Conservation (phyloP, 2,113 vertebrate species). For the Osmerus eperlanus region DNA sequence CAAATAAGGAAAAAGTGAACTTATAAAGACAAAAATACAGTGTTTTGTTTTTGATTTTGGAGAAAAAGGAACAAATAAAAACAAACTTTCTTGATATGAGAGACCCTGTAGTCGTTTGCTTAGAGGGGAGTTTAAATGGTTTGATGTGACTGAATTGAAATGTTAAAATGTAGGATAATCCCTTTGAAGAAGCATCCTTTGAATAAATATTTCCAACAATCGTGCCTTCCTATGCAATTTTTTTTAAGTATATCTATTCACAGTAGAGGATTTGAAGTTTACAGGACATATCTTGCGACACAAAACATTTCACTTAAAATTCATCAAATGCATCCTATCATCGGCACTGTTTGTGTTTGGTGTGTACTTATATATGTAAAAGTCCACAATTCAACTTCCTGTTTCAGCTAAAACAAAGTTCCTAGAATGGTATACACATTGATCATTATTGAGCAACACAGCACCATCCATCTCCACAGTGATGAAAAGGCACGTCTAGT, state of each 20-base stretch:
- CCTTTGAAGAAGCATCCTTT: slow-evolving; percentile 33
- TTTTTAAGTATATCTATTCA: slow-evolving; percentile 25
- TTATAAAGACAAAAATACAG: too few species aligned
- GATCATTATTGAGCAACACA: too few species aligned
- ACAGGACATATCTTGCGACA: slow-evolving; percentile 7
- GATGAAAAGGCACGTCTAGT: too few species aligned
- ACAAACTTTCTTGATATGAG: slow-evolving; percentile 3
- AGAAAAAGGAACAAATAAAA: neutral
- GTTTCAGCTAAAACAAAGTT: too few species aligned
- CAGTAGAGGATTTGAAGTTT: slow-evolving; percentile 36
- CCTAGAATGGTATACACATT: too few species aligned
- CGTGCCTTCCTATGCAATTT: slow-evolving; percentile 27
- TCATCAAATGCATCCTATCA: too few species aligned
- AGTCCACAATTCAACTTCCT: too few species aligned
- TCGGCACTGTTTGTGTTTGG: too few species aligned
- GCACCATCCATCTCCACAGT: too few species aligned
- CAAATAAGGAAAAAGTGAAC: neutral
- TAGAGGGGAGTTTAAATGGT: slow-evolving; percentile 25
- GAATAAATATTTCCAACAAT: slow-evolving; percentile 37
- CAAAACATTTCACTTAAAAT: neutral
- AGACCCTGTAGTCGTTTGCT: slow-evolving; percentile 8
- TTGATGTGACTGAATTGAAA: slow-evolving; percentile 36
- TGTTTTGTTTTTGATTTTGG: too few species aligned
- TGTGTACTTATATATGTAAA: too few species aligned
- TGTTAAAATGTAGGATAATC: slow-evolving; percentile 45